Evolutionary conservation across 2,113 vertebrate species (phyloP).

Genomic region (Stomatorhinus ivindoensis): DNA sequence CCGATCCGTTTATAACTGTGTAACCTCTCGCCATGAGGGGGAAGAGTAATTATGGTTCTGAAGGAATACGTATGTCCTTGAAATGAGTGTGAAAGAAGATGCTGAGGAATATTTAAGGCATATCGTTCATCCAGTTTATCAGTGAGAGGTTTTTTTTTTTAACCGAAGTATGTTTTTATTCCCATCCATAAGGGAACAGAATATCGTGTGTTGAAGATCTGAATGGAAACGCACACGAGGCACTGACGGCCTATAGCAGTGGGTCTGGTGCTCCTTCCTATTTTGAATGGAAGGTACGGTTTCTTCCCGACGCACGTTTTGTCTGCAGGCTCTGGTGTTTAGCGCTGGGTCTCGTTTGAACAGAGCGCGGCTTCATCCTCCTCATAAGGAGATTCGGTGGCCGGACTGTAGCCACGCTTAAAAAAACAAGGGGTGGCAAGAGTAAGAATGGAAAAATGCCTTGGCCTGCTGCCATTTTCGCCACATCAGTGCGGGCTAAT

Average conservation of each 20-base stretch:
- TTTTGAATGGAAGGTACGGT: slow-evolving; percentile 31
- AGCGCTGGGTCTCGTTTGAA: slow-evolving; percentile 11
- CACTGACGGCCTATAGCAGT: slow-evolving; percentile 14
- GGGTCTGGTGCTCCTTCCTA: slow-evolving; percentile 28
- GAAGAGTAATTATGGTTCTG: slow-evolving; percentile 24
- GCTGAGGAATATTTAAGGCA: not conserved
- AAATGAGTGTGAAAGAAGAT: not conserved
- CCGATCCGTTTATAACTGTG: slow-evolving; percentile 10
- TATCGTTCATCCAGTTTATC: not conserved
- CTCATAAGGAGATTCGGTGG: not conserved
- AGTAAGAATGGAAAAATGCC: not conserved
- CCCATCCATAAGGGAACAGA: slow-evolving; percentile 17
- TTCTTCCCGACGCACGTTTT: slow-evolving; percentile 28
- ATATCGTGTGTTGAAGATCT: slow-evolving; percentile 29
- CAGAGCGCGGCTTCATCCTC: not conserved
- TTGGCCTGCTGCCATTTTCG: slow-evolving; percentile 3
- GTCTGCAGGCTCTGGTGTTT: slow-evolving; percentile 21
- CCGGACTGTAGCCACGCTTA: slow-evolving; percentile 15
- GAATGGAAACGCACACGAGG: slow-evolving; percentile 22
- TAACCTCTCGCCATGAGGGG: not conserved
- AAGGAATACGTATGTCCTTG: not conserved
- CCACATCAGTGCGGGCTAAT: slow-evolving; percentile 15
- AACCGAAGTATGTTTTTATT: not conserved
- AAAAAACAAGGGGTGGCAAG: not conserved
- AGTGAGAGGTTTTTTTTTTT: slow-evolving; percentile 20